These are phyloP conservation scores for Acipenser ruthenus DNA, from an alignment of 2,797 vertebrate species.

Conservation along the genomic window DNA sequence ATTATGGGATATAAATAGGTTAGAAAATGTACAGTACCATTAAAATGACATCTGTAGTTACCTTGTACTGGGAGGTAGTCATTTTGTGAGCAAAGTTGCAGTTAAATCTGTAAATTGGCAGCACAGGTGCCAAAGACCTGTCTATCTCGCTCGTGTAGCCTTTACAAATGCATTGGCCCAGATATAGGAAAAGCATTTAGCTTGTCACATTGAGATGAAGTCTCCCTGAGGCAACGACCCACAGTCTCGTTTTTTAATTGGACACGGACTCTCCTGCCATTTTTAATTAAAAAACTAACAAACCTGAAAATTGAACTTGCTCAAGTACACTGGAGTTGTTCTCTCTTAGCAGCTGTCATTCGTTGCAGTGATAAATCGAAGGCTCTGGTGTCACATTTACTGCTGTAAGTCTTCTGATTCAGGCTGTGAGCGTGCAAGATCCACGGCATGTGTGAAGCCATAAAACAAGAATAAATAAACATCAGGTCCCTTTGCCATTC, in stretches of 20 bases:
- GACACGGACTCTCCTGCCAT: neutral
- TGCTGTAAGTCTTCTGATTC: neutral
- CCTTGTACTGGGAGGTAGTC: too few species aligned
- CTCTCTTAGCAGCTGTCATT: neutral
- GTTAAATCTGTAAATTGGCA: neutral
- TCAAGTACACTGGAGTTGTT: neutral
- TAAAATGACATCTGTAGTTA: too few species aligned
- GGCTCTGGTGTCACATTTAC: neutral
- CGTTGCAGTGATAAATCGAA: neutral
- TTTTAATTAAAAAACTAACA: slow-evolving; percentile 1
- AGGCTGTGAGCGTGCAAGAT: neutral
- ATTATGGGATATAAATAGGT: too few species aligned
- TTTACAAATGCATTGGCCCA: neutral
- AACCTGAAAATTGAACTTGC: neutral
- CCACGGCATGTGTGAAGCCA: too few species aligned
- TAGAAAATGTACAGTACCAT: too few species aligned
- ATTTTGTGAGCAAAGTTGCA: too few species aligned
- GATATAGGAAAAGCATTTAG: neutral
- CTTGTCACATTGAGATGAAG: neutral
- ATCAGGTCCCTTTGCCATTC: too few species aligned
- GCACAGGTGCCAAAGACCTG: neutral
- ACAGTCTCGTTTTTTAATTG: neutral
- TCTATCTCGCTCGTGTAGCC: neutral
- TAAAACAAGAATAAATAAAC: too few species aligned
- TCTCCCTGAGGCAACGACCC: neutral